Conservation (phyloP, 35 echinoderm and acorn worm species). For the Amphiura filiformis region DNA sequence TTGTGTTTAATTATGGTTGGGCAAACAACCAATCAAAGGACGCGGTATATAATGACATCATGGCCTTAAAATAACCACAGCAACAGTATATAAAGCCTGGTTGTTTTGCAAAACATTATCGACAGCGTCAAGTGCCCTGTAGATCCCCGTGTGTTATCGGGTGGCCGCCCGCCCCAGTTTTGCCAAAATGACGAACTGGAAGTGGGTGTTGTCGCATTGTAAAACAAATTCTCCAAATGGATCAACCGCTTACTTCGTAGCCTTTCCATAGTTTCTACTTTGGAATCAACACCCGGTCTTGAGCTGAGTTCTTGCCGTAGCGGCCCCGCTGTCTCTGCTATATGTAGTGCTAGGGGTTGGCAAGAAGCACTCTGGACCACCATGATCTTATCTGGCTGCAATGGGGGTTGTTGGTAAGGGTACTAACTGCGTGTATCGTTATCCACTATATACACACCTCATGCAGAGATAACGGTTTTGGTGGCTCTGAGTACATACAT, state of each 20-base stretch:
- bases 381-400: constrained; percentile 16
- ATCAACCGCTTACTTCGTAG: constrained; percentile 32
- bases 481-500: constrained; percentile 12
- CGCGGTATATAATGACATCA: too few species aligned
- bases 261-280: constrained; percentile 18
- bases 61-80: too few species aligned
- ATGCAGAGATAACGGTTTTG: constrained; percentile 25
- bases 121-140: background rate
- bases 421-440: background rate
- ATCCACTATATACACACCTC: background rate
- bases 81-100: too few species aligned
- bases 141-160: background rate
- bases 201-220: constrained; percentile 22
- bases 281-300: background rate
- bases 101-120: background rate
- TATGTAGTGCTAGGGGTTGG: constrained; percentile 26
- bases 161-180: background rate
- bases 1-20: too few species aligned
- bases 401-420: background rate
- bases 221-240: background rate
- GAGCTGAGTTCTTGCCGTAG: background rate
- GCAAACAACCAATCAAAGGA: too few species aligned
- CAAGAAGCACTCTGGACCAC: constrained; percentile 22
- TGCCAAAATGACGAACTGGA: constrained; percentile 36
- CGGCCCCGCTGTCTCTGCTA: constrained; percentile 30